Evolutionary conservation across 2,113 vertebrate genomes (phyloP).

Genomic region (Charadrius vociferus): DNA sequence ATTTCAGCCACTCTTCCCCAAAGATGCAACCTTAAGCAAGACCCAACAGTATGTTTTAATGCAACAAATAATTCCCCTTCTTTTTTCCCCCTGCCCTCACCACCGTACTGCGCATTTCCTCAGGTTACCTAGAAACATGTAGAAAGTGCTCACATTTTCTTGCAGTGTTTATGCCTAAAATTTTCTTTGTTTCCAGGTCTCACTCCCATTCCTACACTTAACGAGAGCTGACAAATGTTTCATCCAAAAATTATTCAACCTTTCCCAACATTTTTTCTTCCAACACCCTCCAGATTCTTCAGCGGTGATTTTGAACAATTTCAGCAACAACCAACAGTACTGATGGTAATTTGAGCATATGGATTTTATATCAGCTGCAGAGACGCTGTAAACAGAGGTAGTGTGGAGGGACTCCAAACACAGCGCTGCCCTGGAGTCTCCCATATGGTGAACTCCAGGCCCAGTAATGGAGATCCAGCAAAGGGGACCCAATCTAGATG

Average conservation of each 20-base stretch:
- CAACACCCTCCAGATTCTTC: background rate
- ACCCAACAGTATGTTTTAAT: background rate
- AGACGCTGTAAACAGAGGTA: background rate
- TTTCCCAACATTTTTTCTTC: background rate
- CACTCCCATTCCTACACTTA: background rate
- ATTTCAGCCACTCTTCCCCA: background rate
- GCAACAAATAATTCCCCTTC: background rate
- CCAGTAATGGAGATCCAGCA: background rate
- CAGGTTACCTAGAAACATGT: background rate
- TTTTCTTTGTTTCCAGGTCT: background rate
- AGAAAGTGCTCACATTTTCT: background rate
- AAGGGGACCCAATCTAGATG: background rate
- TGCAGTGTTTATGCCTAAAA: background rate
- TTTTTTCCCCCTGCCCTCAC: background rate
- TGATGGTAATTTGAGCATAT: background rate
- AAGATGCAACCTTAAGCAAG: background rate
- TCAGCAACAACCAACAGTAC: background rate
- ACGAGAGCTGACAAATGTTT: background rate
- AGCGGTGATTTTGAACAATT: background rate
- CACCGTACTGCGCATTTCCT: background rate
- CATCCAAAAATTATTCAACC: background rate
- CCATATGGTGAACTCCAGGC: background rate
- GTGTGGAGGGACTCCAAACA: rapidly evolving
- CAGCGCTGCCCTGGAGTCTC: background rate
- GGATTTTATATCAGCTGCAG: background rate